These are phyloP conservation scores for Catagonus wagneri DNA, from an alignment of 2,113 vertebrate genomes.

Conservation along the genomic window DNA sequence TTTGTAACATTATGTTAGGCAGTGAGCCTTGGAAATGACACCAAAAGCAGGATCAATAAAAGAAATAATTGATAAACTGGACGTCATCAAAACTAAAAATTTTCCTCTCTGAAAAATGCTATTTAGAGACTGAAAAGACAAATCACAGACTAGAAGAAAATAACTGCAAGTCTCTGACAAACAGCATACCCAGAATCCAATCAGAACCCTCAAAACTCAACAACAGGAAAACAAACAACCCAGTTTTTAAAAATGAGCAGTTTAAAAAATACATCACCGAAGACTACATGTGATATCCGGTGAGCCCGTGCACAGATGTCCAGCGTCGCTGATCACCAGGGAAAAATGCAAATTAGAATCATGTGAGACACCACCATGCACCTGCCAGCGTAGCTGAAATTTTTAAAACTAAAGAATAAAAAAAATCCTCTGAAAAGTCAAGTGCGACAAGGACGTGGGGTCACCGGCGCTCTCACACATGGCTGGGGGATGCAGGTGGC, in stretches of 20 bases:
- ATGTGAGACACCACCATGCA: too few species aligned
- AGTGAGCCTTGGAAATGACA: background rate
- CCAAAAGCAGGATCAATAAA: too few species aligned
- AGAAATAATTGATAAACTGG: too few species aligned
- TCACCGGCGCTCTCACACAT: too few species aligned
- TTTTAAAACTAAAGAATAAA: too few species aligned
- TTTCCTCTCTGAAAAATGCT: background rate
- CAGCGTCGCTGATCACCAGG: background rate
- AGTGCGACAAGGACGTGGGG: too few species aligned
- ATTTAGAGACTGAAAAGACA: background rate
- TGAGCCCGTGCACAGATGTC: background rate
- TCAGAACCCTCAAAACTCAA: background rate
- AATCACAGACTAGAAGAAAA: background rate
- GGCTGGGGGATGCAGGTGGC: too few species aligned
- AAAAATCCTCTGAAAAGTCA: too few species aligned
- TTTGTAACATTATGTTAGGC: fast-evolving
- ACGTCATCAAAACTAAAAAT: background rate
- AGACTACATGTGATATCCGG: background rate
- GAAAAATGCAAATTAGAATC: background rate
- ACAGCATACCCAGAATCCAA: background rate
- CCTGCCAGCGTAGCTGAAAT: background rate
- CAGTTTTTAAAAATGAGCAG: background rate
- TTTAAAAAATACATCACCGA: background rate
- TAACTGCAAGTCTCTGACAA: background rate
- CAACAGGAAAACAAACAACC: background rate